Base-by-base conservation (phyloP, 2,797 vertebrate genomes). In the Luscinia luscinia region DNA sequence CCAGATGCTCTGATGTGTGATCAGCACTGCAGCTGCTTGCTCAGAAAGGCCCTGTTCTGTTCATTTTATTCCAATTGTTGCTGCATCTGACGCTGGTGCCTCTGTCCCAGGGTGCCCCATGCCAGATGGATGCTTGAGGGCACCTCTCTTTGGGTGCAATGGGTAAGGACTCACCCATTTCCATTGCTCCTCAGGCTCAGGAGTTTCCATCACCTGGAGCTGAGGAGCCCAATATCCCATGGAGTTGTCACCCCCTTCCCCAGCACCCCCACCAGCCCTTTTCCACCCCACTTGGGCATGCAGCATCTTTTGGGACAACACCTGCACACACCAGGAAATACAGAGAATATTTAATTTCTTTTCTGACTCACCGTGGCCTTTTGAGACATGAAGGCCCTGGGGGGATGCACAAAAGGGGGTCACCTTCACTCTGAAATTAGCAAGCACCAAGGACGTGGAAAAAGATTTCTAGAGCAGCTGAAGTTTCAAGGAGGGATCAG, bases 391-490 rank as follows among this genome's bases (percentile, higher is more conserved):
- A 70, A 57, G 41, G 61, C 74, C 88, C 64, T 34, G 59, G 57
- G 26, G 51, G 49, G 9, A 46, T 0, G 3, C 21, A 11, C 3
- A 16, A 90, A 97, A 96, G 46, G 57, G 75, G 94, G 93, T 96
- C 96, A 96, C 91, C 95, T 96, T 77, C 2, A 4, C 67, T 90
- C 87, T 52, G 36, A 96, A 96, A 96, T 96, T 95, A 97, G 95
- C 52, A 95, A 74, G 70, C 52, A 74, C 22, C 74, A 95, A 97
- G 94, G 91, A 90, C 95, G 54, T 11, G 13, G 36, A 84, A 79
- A 81, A 84, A 79, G 61, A 79, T 94, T 95, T 97, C 83, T 95
- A 66, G 95, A 93, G 67, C 89, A 91, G 67, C 15, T 48, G 22
- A 84, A 81, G 77, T 61, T 69, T 49, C 3, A 3, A 67, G 57